phyloP scores from a whole-genome alignment of 2,113 vertebrate genomes.

The Brachypodius melanocephalos region DNA sequence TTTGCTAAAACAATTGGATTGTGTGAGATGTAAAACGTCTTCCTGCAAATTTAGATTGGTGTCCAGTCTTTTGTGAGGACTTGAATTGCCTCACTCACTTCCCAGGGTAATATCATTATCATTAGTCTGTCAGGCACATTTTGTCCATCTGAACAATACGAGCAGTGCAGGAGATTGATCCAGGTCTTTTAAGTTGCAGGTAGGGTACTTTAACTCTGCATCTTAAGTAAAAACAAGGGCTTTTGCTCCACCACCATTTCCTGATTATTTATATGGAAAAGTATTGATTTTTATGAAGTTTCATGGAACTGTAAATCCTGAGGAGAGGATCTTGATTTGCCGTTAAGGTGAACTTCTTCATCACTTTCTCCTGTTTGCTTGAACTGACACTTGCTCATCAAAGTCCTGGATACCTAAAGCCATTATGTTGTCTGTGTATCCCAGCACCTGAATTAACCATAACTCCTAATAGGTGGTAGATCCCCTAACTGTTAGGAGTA shows the following conservation, averaged over 20 bases:
- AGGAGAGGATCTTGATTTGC: not conserved
- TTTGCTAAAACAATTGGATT: not conserved
- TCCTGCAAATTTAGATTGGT: not conserved
- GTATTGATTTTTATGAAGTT: not conserved
- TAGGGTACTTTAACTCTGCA: not conserved
- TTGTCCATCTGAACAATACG: not conserved
- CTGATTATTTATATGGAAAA: not conserved
- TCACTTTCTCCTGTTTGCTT: not conserved
- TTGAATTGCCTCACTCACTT: not conserved
- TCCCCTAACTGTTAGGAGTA: not conserved
- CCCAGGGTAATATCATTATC: not conserved
- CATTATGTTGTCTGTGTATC: not conserved
- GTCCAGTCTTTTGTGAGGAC: not conserved
- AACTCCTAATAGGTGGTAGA: not conserved
- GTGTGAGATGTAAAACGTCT: not conserved
- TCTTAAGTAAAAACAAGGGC: not conserved
- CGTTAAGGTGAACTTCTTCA: fast-evolving
- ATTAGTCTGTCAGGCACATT: not conserved
- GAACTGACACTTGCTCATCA: not conserved
- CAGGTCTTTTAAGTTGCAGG: not conserved
- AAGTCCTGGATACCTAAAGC: not conserved
- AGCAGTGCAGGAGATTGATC: not conserved
- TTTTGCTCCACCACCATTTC: not conserved
- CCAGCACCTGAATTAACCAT: not conserved
- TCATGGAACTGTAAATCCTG: not conserved